A percentile compares a stretch with the other conserved stretches of the same genome.
These are phyloP conservation scores for Zosterops pallidus DNA, from an alignment of 2,113 vertebrate species.

Conservation along the genomic window DNA sequence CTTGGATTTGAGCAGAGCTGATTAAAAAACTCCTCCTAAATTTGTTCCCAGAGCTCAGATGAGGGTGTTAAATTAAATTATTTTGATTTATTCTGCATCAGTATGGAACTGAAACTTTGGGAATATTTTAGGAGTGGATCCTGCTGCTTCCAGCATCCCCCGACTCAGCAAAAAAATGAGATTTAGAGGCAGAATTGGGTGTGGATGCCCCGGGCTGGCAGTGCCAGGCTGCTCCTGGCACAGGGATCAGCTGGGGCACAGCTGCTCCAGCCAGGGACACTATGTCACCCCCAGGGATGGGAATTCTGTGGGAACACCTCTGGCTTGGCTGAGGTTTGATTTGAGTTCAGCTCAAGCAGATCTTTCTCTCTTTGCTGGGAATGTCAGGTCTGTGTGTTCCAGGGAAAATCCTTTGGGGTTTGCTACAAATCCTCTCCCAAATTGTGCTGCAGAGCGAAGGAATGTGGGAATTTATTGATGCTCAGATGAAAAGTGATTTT, in stretches of 20 bases:
- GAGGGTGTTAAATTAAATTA: neutral
- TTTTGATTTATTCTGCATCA: neutral
- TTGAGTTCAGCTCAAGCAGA: neutral
- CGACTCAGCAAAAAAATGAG: neutral
- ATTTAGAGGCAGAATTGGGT: fast-evolving
- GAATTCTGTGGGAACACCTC: neutral
- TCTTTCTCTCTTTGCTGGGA: neutral
- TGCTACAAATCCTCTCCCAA: neutral
- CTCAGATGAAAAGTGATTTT: neutral
- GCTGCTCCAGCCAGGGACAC: neutral
- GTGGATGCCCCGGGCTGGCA: neutral
- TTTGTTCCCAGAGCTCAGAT: neutral
- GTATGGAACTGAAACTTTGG: neutral
- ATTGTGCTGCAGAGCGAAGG: fast-evolving
- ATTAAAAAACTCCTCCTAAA: neutral
- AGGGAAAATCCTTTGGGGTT: neutral
- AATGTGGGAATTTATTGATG: neutral
- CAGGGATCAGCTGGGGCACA: neutral
- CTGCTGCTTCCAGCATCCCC: neutral
- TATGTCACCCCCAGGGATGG: fast-evolving
- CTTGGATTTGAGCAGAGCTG: neutral
- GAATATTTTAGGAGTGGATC: neutral
- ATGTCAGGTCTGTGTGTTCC: neutral
- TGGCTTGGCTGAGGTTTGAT: fast-evolving
- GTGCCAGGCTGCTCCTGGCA: neutral